Conservation (phyloP, 2,888 invertebrate genomes). For the Epinotia nisella region DNA sequence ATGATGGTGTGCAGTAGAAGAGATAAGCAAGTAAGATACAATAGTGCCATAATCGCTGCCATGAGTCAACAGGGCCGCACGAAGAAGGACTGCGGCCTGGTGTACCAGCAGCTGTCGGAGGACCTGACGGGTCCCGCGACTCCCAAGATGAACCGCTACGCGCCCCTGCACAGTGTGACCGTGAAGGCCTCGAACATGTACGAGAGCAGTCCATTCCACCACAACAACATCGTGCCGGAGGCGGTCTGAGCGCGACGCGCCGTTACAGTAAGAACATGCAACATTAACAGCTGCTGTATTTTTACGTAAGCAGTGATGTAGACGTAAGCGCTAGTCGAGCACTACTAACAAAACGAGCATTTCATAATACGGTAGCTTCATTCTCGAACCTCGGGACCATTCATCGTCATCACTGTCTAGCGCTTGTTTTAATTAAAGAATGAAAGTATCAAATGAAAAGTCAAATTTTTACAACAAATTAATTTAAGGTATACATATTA, state of each 20-base stretch:
- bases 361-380: slow-evolving; percentile 68
- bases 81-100: slow-evolving; percentile 89
- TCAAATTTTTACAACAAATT: slow-evolving; percentile 82
- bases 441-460: slow-evolving; percentile 79
- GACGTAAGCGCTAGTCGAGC: slow-evolving; percentile 79
- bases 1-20: slow-evolving; percentile 70
- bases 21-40: slow-evolving; percentile 74
- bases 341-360: slow-evolving; percentile 56
- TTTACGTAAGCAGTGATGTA: slow-evolving; percentile 78
- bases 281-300: slow-evolving; percentile 78
- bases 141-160: slow-evolving; percentile 88
- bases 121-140: slow-evolving; percentile 88
- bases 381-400: slow-evolving; percentile 71
- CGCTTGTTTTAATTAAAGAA: slow-evolving; percentile 66
- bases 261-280: slow-evolving; percentile 60
- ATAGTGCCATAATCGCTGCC: slow-evolving; percentile 82
- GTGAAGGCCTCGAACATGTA: slow-evolving; percentile 81
- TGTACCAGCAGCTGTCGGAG: slow-evolving; percentile 91
- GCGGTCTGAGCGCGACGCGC: slow-evolving; percentile 79
- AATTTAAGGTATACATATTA: slow-evolving; percentile 85
- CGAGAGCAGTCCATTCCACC: slow-evolving; percentile 86
- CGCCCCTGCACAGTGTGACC: slow-evolving; percentile 81
- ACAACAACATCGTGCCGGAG: slow-evolving; percentile 86
- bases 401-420: slow-evolving; percentile 64
- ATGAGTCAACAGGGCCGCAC: slow-evolving; percentile 83